Percentiles rank a stretch among this genome's conserved stretches.
Conservation (phyloP, 2,797 vertebrate genomes). For the Sebastolobus alascanus region DNA sequence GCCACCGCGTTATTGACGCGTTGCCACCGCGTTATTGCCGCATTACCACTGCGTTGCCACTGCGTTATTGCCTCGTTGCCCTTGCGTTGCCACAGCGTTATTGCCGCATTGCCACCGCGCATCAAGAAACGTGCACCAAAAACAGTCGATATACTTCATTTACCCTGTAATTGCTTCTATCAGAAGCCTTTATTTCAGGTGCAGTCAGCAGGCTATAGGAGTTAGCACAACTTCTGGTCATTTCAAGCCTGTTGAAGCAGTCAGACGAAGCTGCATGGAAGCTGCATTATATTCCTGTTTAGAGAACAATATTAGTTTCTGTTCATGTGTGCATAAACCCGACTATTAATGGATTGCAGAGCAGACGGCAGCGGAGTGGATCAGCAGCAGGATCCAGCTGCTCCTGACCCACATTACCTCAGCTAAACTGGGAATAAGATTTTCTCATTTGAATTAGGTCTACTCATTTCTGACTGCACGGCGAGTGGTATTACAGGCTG, state of each 20-base stretch:
- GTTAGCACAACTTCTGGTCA: slow-evolving; percentile 20
- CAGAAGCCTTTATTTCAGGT: slow-evolving; percentile 7
- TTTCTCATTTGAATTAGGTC: slow-evolving; percentile 58
- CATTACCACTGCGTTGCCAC: too few relatives aligned
- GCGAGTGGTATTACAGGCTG: slow-evolving; percentile 10
- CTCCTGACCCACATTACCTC: slow-evolving; percentile 67
- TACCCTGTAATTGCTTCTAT: slow-evolving; percentile 9
- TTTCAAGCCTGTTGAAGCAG: slow-evolving; percentile 18
- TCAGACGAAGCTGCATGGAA: neutral
- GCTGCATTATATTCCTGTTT: slow-evolving; percentile 15
- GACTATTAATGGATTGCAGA: slow-evolving; percentile 45
- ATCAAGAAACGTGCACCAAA: neutral
- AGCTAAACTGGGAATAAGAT: slow-evolving; percentile 52
- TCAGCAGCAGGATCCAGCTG: slow-evolving; percentile 59
- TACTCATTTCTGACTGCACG: slow-evolving; percentile 33
- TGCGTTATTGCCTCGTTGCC: too few relatives aligned
- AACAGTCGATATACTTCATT: slow-evolving; percentile 7
- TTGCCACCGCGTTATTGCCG: too few relatives aligned
- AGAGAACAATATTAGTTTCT: slow-evolving; percentile 34
- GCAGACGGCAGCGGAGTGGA: slow-evolving; percentile 48
- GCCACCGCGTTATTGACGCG: too few relatives aligned
- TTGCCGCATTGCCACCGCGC: too few relatives aligned
- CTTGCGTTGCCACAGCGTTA: too few relatives aligned
- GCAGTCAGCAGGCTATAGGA: neutral
- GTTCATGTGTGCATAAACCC: slow-evolving; percentile 22